Base-by-base conservation (phyloP, 2,113 vertebrate genomes). In the Dissostichus mawsoni region DNA sequence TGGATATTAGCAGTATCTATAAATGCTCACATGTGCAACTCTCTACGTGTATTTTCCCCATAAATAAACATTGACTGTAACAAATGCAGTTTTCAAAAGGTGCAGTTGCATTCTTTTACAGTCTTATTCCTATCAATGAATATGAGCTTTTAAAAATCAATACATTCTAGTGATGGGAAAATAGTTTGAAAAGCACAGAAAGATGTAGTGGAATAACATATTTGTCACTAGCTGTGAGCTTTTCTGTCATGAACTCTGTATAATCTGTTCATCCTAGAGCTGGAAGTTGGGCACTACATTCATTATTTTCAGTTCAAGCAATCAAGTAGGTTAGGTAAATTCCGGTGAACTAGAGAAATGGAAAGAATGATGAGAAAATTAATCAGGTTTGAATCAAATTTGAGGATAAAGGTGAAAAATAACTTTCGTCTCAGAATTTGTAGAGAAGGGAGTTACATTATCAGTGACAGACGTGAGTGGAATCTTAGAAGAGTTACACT, bases 361-460 rank as follows among this genome's bases (percentile, higher is more conserved):
- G 57, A 41, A 18, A 44, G 57, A 4, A 13, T 9, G n/a, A 74
- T 6, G 8, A 62, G 17, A 25, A n/a, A 14, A 74, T 52, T 10
- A 76, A 77, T 74, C n/a, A 33, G 29, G 63, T 50, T 55, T 74
- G 50, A 78, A 76, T 73, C 9, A 51, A 83, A 64, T 72, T 81
- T 62, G 20, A 63, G 17, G 20, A 63, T 52, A 68, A 62, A 44
- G 45, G 25, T 51, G 47, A 69, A 65, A 67, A 69, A 61, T 9
- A 48, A 25, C 11, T 55, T 66, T 69, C 0, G 5, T 36, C 69
- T 58, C 61, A 66, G 74, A 70, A 68, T 76, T 83, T 78, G 77
- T 63, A 81, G 16, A 71, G 58, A 13, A n/a, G 55, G 80, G 82
- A 82, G 23, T 78, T 17, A 4, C 70, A 71, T 81, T 57, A 83